Base-by-base conservation (phyloP, 23 tunicate genomes). In the Ciona savignyi region DNA sequence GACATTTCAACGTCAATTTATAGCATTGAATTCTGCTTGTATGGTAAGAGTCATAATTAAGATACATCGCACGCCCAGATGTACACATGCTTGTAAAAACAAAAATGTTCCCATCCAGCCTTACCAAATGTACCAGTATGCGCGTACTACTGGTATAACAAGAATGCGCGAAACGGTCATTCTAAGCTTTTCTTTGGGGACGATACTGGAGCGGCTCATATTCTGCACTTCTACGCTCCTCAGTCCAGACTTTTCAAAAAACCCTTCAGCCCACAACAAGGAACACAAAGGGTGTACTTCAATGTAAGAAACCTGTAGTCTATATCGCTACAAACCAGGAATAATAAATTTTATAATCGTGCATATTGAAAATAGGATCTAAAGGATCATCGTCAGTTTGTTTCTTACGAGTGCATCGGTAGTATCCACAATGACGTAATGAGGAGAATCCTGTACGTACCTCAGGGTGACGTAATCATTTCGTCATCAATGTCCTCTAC, bases 261-360 rank as follows among this genome's bases (percentile, higher is more conserved):
- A 61, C 97, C 97, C 0, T 91, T 91, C 73, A 85, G 77, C 48
- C 97, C 97, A 3, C 82, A 91, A 60, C 97, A 91, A 85, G 97
- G 97, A 60, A 75, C 85, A 0, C 97, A 91, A 72, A 62, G 97
- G 64, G 75, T 91, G 0, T 91, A 91, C 62, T 91, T 91, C 63
- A 91, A 91, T 49, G 97, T 91, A 65, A 84, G 85, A 11, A 49
- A 49, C 20, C 20, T 49, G 20, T 11, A 49, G 15, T 15, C n/a
- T n/a, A n/a, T n/a, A n/a, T n/a, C n/a, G n/a, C n/a, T n/a, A n/a
- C n/a, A n/a, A n/a, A n/a, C n/a, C n/a, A n/a, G n/a, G n/a, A n/a
- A n/a, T n/a, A n/a, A n/a, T n/a, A n/a, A n/a, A n/a, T n/a, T n/a
- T n/a, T 42, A 42, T 6, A 42, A 42, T 42, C 9, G 15, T 15